Evolutionary conservation across 2,113 vertebrate species (phyloP), one percentile per base, ranked within the genome.

Genomic region (Ptilonorhynchus violaceus): DNA sequence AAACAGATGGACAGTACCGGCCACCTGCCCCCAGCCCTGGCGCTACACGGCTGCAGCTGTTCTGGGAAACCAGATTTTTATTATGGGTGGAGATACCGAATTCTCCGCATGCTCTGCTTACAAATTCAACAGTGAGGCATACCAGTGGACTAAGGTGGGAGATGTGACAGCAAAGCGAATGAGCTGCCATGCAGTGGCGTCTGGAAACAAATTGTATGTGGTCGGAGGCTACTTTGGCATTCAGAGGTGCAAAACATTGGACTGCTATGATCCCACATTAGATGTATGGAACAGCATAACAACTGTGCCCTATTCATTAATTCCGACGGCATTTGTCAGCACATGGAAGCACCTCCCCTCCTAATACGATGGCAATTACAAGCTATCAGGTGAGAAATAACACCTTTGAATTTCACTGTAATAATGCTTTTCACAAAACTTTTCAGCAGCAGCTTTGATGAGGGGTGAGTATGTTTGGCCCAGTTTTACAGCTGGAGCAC

Each of bases 91-190:
- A 83, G 98, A 98, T 35, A 98, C 98, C 0, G 98, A 98, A 91
- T 98, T 98, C 96, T 98, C 98, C 0, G 98, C 98, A 0, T 98
- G 98, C 93, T 98, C 98, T 1, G 98, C 98, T 49, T 98, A 98
- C 22, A 98, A 98, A 81, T 98, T 98, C 97, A 98, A 98, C 88
- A 98, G 98, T 30, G 98, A 98, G 88, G 98, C 98, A 3, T 98
- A 98, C 92, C 98, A 98, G 88, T 98, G 98, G 98, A 98, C 98
- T 94, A 98, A 98, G 94, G 98, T 98, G 89, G 98, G 98, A 92
- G 98, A 98, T 24, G 98, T 98, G 93, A 98, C 98, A 3, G 98
- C 98, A 1, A 98, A 98, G 82, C 91, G 98, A 89, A 98, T 98
- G 98, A 98, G 98, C 96, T 98, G 98, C 91, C 98, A 98, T 0